Percentiles rank a stretch among this genome's conserved stretches.
These are phyloP conservation scores for Danaus melanippus DNA, from an alignment of 1,140 invertebrate species.

Conservation along the genomic window DNA sequence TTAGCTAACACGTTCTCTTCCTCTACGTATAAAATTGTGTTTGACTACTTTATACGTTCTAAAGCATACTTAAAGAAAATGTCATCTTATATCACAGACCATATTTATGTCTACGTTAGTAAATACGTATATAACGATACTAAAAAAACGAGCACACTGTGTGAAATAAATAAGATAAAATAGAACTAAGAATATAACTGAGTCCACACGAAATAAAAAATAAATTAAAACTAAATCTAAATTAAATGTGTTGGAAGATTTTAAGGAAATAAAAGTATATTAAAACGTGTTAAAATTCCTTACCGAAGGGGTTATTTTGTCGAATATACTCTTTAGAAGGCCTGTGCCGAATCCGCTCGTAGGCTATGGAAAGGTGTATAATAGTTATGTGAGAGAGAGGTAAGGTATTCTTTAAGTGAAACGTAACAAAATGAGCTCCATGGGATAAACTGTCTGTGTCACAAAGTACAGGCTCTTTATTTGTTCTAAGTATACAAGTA, in stretches of 20 bases:
- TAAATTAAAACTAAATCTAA: conserved; percentile 47
- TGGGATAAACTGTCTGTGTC: conserved; percentile 60
- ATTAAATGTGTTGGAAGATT: conserved; percentile 47
- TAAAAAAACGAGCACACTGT: conserved; percentile 64
- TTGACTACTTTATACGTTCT: conserved; percentile 58
- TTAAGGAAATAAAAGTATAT: conserved; percentile 45
- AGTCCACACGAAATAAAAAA: conserved; percentile 41
- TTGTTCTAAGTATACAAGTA: conserved; percentile 51
- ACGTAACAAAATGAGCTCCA: conserved; percentile 56
- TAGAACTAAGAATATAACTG: conserved; percentile 50
- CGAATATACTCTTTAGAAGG: conserved; percentile 74
- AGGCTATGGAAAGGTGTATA: conserved; percentile 72
- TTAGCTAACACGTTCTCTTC: conserved; percentile 42
- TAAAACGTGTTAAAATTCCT: conserved; percentile 72
- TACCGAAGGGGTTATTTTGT: conserved; percentile 74
- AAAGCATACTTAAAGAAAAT: conserved; percentile 64
- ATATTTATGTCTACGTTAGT: conserved; percentile 48
- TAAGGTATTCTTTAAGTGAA: conserved; percentile 54
- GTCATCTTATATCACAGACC: conserved; percentile 49
- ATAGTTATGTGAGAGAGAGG: conserved; percentile 68
- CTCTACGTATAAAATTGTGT: conserved; percentile 32
- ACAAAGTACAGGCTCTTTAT: conserved; percentile 71
- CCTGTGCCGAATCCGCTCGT: conserved; percentile 73
- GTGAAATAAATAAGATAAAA: conserved; percentile 45
- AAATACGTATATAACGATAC: conserved; percentile 53